These are phyloP conservation scores for Nesidiocoris tenuis DNA, from an alignment of 2,888 invertebrate species.

Conservation along the genomic window DNA sequence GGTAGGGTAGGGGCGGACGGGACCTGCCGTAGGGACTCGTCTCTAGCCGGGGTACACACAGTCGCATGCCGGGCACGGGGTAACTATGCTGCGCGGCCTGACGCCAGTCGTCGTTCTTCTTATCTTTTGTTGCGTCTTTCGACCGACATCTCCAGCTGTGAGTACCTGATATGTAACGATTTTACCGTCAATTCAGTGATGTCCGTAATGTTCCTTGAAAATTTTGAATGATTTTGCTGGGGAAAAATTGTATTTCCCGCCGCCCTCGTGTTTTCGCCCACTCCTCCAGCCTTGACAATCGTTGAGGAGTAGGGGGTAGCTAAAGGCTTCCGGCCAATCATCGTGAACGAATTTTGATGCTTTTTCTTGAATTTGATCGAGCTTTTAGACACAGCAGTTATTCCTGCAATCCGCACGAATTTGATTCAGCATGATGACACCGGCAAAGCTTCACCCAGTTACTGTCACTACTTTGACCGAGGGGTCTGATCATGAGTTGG, in stretches of 20 bases:
- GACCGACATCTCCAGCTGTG: constrained; percentile 30
- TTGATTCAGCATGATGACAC: too few species aligned
- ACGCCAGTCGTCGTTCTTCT: constrained; percentile 33
- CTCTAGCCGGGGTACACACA: constrained; percentile 22
- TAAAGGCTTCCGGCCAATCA: not conserved
- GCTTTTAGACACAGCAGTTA: too few species aligned
- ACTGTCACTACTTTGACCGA: too few species aligned
- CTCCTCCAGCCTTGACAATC: not conserved
- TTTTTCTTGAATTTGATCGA: too few species aligned
- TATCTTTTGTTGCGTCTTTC: constrained; percentile 36
- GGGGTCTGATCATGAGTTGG: too few species aligned
- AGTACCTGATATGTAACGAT: constrained; percentile 12
- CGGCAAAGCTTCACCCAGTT: too few species aligned
- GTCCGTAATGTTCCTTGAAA: not conserved
- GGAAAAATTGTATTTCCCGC: not conserved
- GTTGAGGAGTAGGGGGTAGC: not conserved
- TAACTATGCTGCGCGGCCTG: constrained; percentile 44
- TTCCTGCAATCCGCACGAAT: too few species aligned
- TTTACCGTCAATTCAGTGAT: not conserved
- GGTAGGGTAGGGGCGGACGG: constrained; percentile 22
- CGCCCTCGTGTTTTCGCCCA: constrained; percentile 1
- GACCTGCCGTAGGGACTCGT: constrained; percentile 24
- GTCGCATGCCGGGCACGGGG: constrained; percentile 43
- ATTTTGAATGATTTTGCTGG: not conserved
- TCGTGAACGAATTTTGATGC: too few species aligned